Conservation (phyloP, 2,888 invertebrate species). For the Drosophila antonietae region DNA sequence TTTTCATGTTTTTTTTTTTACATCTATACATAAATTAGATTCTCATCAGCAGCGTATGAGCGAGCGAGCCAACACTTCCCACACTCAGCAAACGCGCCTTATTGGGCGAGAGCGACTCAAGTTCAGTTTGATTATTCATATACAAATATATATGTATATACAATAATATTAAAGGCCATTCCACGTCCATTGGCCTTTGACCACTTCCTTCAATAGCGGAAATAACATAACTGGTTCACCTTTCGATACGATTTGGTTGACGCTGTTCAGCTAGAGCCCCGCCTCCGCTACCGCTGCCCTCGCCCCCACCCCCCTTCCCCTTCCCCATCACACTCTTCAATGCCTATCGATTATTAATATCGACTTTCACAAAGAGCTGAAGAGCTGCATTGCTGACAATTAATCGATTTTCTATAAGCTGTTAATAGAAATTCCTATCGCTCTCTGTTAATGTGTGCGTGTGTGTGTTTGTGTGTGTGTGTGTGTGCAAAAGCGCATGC, state of each 20-base stretch:
- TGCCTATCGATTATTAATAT: constrained; percentile 32
- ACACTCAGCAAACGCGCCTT: constrained; percentile 28
- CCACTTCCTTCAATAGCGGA: constrained; percentile 60
- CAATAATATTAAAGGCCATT: constrained; percentile 56
- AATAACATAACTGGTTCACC: constrained; percentile 57
- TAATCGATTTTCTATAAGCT: constrained; percentile 58
- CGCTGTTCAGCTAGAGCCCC: background rate
- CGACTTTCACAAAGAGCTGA: constrained; percentile 59
- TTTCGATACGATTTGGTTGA: constrained; percentile 23
- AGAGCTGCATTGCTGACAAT: constrained; percentile 11
- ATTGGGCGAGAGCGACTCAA: constrained; percentile 34
- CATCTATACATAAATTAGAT: constrained; percentile 10
- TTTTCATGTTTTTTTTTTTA: background rate
- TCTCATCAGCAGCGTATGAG: constrained; percentile 6
- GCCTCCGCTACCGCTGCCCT: background rate
- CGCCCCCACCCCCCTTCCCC: background rate
- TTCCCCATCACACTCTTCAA: background rate
- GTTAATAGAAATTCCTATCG: constrained; percentile 50
- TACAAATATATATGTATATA: constrained; percentile 1
- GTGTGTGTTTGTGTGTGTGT: background rate
- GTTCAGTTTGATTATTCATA: constrained; percentile 36
- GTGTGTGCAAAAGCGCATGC: constrained; percentile 54
- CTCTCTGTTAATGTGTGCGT: too few species aligned
- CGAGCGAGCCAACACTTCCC: constrained; percentile 25
- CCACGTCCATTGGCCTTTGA: constrained; percentile 73